These are phyloP conservation scores for Glareola pratincola DNA, from an alignment of 2,113 vertebrate genomes.

Conservation along the genomic window DNA sequence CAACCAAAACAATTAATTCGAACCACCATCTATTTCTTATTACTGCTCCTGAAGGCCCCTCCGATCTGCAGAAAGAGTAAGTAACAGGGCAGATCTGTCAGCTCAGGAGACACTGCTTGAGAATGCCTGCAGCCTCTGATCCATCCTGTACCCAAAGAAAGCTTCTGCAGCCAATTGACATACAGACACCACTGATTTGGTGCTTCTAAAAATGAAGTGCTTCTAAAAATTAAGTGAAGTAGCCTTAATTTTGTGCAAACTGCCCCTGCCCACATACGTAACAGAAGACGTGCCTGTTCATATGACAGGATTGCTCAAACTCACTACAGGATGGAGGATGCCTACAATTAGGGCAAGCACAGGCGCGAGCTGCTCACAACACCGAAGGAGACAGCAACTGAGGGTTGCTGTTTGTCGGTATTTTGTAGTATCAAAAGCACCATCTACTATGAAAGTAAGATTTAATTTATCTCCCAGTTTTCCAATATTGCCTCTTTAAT, in stretches of 20 bases:
- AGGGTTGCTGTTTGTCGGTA: background rate
- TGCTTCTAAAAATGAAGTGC: background rate
- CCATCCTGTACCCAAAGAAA: accelerated
- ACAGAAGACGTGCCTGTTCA: background rate
- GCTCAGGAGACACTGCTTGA: background rate
- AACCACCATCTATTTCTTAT: background rate
- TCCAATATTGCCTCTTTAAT: background rate
- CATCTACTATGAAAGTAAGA: background rate
- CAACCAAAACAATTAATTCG: background rate
- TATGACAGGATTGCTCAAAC: background rate
- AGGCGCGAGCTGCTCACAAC: background rate
- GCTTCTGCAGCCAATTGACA: background rate
- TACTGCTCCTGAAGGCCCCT: background rate
- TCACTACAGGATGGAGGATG: background rate
- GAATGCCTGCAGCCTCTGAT: background rate
- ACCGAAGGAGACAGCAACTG: background rate
- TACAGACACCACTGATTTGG: background rate
- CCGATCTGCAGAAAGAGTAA: background rate
- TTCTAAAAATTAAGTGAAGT: background rate
- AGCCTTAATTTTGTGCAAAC: background rate
- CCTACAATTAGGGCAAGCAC: background rate
- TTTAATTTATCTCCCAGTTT: background rate
- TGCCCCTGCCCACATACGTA: accelerated
- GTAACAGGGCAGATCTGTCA: background rate
- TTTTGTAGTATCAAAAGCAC: background rate